A percentile compares a stretch with the other conserved stretches of the same genome.
Evolutionary conservation across 2,888 invertebrate genomes (phyloP).

Genomic region (Eristalinus aeneus): DNA sequence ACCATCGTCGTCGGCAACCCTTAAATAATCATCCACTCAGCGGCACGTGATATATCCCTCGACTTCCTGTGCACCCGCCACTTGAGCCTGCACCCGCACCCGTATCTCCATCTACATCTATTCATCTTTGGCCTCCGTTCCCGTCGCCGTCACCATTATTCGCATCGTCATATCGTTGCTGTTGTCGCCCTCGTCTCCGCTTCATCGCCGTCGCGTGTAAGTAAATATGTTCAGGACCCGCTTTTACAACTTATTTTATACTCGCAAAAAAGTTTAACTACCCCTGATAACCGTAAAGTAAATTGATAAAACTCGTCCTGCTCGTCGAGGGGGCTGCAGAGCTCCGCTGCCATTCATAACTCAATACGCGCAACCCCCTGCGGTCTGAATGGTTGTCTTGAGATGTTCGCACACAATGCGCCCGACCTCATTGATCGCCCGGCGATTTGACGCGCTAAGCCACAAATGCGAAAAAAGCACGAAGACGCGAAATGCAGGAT

Average conservation of each 20-base stretch:
- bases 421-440: constrained; percentile 40
- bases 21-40: constrained; percentile 66
- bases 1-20: constrained; percentile 46
- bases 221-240: constrained; percentile 58
- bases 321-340: background rate
- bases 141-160: background rate
- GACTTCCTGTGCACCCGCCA: constrained; percentile 58
- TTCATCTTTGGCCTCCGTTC: background rate
- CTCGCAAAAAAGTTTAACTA: constrained; percentile 58
- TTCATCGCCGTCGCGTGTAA: constrained; percentile 10
- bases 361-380: background rate
- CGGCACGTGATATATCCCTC: constrained; percentile 67
- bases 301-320: constrained; percentile 62
- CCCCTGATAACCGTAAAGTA: constrained; percentile 59
- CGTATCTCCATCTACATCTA: constrained; percentile 39
- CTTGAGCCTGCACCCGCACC: constrained; percentile 32
- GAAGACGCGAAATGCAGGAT: constrained; percentile 12
- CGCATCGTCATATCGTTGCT: background rate
- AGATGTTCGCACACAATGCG: constrained; percentile 5
- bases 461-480: background rate
- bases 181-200: background rate
- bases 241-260: constrained; percentile 64
- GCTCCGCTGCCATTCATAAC: background rate
- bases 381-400: constrained; percentile 37
- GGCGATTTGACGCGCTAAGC: constrained; percentile 17